These are phyloP conservation scores for Natrix natrix DNA, from an alignment of 2,797 vertebrate genomes.

Conservation along the genomic window DNA sequence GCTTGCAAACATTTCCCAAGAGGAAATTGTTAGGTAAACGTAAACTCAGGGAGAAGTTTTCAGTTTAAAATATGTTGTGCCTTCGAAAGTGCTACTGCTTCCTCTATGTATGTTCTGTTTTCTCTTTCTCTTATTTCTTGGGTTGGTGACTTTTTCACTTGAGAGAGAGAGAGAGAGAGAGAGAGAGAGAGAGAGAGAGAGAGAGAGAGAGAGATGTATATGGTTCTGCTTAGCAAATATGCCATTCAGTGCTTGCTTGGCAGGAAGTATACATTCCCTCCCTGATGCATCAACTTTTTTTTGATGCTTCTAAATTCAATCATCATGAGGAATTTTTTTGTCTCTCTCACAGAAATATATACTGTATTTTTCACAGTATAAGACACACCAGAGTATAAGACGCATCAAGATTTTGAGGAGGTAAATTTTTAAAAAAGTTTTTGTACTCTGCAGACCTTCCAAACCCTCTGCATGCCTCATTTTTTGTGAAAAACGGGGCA, in stretches of 20 bases:
- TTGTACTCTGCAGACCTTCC: too few relatives aligned
- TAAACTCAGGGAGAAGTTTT: not conserved
- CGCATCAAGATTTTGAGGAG: too few relatives aligned
- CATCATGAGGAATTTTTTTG: too few relatives aligned
- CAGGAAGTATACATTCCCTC: not conserved
- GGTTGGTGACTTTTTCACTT: not conserved
- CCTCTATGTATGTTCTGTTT: too few relatives aligned
- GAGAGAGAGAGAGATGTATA: too few relatives aligned
- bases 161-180: too few relatives aligned
- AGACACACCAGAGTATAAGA: too few relatives aligned
- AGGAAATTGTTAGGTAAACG: not conserved
- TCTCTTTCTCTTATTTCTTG: not conserved
- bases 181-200: too few relatives aligned
- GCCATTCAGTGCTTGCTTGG: not conserved
- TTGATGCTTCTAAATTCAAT: not conserved
- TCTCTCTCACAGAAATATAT: not conserved
- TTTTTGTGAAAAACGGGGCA: too few relatives aligned
- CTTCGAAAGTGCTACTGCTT: not conserved
- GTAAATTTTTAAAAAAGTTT: too few relatives aligned
- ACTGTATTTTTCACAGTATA: too few relatives aligned
- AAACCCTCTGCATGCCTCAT: too few relatives aligned
- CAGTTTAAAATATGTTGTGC: not conserved
- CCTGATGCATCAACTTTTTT: not conserved
- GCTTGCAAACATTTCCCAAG: slow-evolving; percentile 1
- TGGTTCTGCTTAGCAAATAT: not conserved